Conservation (phyloP, 1,140 invertebrate genomes). For the Bradysia coprophila region DNA sequence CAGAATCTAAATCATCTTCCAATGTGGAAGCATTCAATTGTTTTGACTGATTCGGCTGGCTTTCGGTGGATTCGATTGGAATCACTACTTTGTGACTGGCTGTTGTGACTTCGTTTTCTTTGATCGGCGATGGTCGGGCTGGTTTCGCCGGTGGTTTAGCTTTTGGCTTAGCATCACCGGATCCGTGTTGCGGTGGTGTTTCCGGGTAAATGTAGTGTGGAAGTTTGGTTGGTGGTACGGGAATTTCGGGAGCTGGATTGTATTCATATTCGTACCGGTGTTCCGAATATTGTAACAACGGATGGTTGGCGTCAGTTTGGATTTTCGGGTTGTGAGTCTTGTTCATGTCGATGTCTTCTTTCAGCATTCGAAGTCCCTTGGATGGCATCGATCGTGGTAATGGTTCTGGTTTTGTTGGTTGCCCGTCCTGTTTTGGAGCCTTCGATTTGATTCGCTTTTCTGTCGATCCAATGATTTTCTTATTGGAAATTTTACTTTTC, state of each 20-base stretch:
- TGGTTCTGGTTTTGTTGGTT: constrained; percentile 21
- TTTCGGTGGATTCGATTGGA: constrained; percentile 7
- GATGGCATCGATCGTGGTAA: constrained; percentile 18
- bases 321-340: constrained; percentile 15
- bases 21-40: constrained; percentile 18
- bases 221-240: constrained; percentile 40
- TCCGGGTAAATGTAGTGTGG: constrained; percentile 37
- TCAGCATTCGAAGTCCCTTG: constrained; percentile 15
- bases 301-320: constrained; percentile 31
- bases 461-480: constrained; percentile 24
- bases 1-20: constrained; percentile 53
- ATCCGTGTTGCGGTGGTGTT: constrained; percentile 17
- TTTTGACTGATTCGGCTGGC: constrained; percentile 7
- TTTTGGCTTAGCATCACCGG: constrained; percentile 1
- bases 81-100: constrained; percentile 9
- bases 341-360: constrained; percentile 18
- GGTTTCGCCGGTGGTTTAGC: too few species aligned
- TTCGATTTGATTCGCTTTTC: constrained; percentile 28
- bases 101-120: constrained; percentile 20
- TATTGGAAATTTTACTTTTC: constrained; percentile 7
- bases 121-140: constrained; percentile 12
- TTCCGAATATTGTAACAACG: constrained; percentile 52
- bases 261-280: constrained; percentile 48
- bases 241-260: constrained; percentile 35
- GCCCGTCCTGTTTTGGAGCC: constrained; percentile 22